A percentile compares a stretch with the other conserved stretches of the same genome.
Conservation (phyloP, 2,113 vertebrate genomes). For the Fulmarus glacialis region DNA sequence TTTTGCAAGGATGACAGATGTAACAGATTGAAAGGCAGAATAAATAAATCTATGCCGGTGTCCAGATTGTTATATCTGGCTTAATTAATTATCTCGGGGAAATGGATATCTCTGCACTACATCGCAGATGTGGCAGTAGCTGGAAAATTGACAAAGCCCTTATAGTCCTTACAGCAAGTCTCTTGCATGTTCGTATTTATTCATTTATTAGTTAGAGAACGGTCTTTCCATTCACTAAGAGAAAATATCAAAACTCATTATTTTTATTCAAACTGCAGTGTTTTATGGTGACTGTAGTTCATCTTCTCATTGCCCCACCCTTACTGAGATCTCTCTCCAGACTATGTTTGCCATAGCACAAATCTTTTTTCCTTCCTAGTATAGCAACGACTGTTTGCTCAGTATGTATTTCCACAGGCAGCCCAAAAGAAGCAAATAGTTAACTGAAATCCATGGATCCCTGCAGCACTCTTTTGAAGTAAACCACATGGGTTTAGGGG, state of each 20-base stretch:
- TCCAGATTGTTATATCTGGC: not conserved
- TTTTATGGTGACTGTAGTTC: not conserved
- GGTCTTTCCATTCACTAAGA: not conserved
- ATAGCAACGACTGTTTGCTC: not conserved
- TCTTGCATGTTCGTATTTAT: not conserved
- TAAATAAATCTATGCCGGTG: not conserved
- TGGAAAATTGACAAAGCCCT: not conserved
- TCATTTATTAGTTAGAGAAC: not conserved
- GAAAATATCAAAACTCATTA: not conserved
- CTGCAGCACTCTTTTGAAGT: not conserved
- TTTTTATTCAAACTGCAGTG: not conserved
- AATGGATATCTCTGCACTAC: not conserved
- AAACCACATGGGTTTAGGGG: not conserved
- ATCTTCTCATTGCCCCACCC: not conserved
- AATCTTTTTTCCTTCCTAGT: not conserved
- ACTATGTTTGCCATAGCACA: not conserved
- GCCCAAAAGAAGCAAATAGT: not conserved
- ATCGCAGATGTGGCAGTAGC: not conserved
- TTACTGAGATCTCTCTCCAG: not conserved
- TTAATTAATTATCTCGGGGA: not conserved
- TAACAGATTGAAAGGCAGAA: not conserved
- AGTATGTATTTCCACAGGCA: not conserved
- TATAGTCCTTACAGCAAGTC: not conserved
- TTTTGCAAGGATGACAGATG: not conserved
- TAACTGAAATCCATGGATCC: not conserved